Conservation (phyloP, 2,113 vertebrate genomes). For the Eleginops maclovinus region DNA sequence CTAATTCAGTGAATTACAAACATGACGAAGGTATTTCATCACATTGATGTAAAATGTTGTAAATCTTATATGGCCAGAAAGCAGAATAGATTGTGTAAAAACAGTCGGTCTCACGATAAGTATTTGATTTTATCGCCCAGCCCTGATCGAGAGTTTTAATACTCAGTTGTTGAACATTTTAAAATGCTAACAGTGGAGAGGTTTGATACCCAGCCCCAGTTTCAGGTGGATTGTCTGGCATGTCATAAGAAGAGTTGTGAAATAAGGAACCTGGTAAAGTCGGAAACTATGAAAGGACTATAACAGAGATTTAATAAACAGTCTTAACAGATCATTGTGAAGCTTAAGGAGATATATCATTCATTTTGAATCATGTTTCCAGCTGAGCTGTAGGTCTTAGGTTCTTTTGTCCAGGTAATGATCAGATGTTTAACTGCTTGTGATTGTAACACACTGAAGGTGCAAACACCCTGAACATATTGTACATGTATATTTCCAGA, state of each 20-base stretch:
- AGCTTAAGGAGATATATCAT: slow-evolving; percentile 25
- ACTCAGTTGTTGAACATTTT: too few relatives aligned
- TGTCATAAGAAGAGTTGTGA: not conserved
- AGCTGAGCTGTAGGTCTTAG: slow-evolving; percentile 40
- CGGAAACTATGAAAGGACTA: not conserved
- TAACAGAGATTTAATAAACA: not conserved
- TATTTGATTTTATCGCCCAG: too few relatives aligned
- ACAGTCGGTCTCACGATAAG: not conserved
- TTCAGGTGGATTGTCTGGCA: slow-evolving; percentile 8
- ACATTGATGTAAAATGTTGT: slow-evolving; percentile 63
- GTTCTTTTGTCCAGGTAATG: slow-evolving; percentile 26
- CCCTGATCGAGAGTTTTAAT: too few relatives aligned
- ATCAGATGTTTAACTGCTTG: slow-evolving; percentile 51
- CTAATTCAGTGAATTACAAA: slow-evolving; percentile 58
- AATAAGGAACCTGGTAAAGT: not conserved
- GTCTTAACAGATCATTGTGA: not conserved
- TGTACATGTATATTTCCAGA: slow-evolving; percentile 54
- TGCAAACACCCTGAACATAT: slow-evolving; percentile 54
- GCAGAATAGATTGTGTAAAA: not conserved
- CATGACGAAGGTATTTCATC: slow-evolving; percentile 50
- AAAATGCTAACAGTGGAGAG: too few relatives aligned
- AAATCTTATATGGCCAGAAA: slow-evolving; percentile 22
- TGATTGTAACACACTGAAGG: slow-evolving; percentile 73
- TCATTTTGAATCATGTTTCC: slow-evolving; percentile 28
- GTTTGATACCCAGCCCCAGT: slow-evolving; percentile 49